Evolutionary conservation across 2,888 invertebrate genomes (phyloP), one percentile per base, ranked within the genome.

Genomic region (Eurois occulta): DNA sequence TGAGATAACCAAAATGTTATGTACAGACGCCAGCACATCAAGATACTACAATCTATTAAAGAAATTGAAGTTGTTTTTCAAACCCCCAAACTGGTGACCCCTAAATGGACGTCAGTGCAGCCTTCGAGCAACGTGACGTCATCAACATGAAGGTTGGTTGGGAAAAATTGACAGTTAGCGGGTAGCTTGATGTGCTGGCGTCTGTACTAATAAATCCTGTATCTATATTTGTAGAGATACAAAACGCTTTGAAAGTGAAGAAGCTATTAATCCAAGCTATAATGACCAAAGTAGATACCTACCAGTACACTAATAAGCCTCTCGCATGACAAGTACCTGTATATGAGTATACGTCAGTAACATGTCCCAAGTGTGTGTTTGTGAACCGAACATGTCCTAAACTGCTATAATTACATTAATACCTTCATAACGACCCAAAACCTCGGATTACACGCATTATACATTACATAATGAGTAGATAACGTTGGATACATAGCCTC

Each of bases 351-450:
- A 66, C 43, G 43, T n/a, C n/a, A 18, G 28, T 38, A 55, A 65
- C 65, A 41, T 46, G 60, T 77, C 79, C 60, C 66, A 13, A 21
- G 83, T n/a, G 66, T n/a, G 81, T n/a, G 66, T 58, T 77, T 77
- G 55, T 55, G 13, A 65, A 55, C 21, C 28, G 62, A 70, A 62
- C 75, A 82, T 58, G 81, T 62, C 32, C 35, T 46, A 48, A 62
- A 55, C 67, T 35, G 35, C 48, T 8, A 58, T 77, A 74, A 83
- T 82, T 71, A 86, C 83, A 75, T 66, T 73, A 72, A 75, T 81
- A 77, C 73, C 67, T 70, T 65, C 66, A 38, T 66, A 48, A 78
- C 66, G 58, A 46, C 28, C 43, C 79, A 32, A 46, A 58, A 75
- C 68, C 38, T 64, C n/a, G 65, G 69, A 69, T 84, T 80, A 74